These are phyloP conservation scores for Dolichoris vasculosae DNA, from an alignment of 1,140 invertebrate genomes.

Conservation along the genomic window DNA sequence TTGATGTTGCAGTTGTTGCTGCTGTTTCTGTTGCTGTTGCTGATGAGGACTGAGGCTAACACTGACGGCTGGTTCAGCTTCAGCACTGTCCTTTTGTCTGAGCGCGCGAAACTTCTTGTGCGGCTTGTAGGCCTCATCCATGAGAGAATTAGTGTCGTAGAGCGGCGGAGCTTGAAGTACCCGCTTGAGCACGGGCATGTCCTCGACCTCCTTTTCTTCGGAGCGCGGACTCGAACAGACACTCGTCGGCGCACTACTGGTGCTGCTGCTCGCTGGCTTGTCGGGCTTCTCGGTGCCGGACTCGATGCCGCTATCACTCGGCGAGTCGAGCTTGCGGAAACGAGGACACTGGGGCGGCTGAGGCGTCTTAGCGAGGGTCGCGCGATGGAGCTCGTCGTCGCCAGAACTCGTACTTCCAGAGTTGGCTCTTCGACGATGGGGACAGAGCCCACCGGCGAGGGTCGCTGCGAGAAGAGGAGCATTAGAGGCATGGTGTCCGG, in stretches of 20 bases:
- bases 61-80: constrained; percentile 79
- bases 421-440: constrained; percentile 83
- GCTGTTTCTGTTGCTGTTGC: constrained; percentile 59
- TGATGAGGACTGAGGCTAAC: constrained; percentile 57
- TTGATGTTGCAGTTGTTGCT: constrained; percentile 66
- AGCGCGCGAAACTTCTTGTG: constrained; percentile 94
- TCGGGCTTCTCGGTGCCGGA: constrained; percentile 90
- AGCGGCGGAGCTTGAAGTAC: constrained; percentile 93
- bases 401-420: constrained; percentile 84
- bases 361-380: constrained; percentile 76
- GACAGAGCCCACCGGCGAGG: constrained; percentile 80
- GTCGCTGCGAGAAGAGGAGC: constrained; percentile 86
- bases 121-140: constrained; percentile 95
- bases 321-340: constrained; percentile 89
- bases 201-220: constrained; percentile 90
- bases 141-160: constrained; percentile 90
- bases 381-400: constrained; percentile 82
- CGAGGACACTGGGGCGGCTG: constrained; percentile 75
- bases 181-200: constrained; percentile 94
- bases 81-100: constrained; percentile 85
- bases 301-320: constrained; percentile 93
- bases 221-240: constrained; percentile 90
- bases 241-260: constrained; percentile 83
- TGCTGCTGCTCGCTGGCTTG: constrained; percentile 78
- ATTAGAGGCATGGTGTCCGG: constrained; percentile 75